Evolutionary conservation across 2,888 invertebrate species (phyloP).

Genomic region (Sturmia bella): DNA sequence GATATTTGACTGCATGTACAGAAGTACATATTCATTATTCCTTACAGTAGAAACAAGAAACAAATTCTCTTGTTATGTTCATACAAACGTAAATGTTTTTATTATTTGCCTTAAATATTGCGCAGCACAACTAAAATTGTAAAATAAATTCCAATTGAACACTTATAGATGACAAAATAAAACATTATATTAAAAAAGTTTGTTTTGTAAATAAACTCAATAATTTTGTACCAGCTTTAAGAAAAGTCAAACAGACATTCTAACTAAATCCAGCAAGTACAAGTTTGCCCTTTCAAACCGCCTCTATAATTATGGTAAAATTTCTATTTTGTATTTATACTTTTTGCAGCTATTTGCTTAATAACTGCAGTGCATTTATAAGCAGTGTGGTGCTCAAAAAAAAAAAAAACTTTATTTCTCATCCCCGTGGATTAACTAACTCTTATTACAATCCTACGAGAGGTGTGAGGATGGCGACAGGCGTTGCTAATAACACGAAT

Average conservation of each 20-base stretch:
- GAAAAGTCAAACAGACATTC: background rate
- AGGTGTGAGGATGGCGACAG: constrained; percentile 61
- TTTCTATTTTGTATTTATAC: background rate
- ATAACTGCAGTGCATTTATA: background rate
- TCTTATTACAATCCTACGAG: background rate
- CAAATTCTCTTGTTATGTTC: too few species aligned
- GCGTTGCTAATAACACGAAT: constrained; percentile 56
- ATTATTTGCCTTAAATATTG: too few species aligned
- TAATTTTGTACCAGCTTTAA: background rate
- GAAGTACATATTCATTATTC: too few species aligned
- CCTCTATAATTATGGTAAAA: constrained; percentile 55
- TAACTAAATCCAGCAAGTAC: constrained; percentile 1
- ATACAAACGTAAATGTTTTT: too few species aligned
- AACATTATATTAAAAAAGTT: too few species aligned
- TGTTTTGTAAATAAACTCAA: too few species aligned
- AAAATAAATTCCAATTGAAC: too few species aligned
- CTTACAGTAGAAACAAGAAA: too few species aligned
- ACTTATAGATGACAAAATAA: too few species aligned
- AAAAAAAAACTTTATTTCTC: background rate
- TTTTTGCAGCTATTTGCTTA: constrained; percentile 5
- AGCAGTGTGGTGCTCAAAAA: background rate
- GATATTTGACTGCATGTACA: too few species aligned
- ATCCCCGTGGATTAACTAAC: background rate
- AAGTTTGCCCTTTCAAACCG: constrained; percentile 21
- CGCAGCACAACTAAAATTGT: too few species aligned